These are phyloP conservation scores for Zoroaster sp. DNA, from an alignment of 53 echinoderm and acorn worm species.

Conservation along the genomic window DNA sequence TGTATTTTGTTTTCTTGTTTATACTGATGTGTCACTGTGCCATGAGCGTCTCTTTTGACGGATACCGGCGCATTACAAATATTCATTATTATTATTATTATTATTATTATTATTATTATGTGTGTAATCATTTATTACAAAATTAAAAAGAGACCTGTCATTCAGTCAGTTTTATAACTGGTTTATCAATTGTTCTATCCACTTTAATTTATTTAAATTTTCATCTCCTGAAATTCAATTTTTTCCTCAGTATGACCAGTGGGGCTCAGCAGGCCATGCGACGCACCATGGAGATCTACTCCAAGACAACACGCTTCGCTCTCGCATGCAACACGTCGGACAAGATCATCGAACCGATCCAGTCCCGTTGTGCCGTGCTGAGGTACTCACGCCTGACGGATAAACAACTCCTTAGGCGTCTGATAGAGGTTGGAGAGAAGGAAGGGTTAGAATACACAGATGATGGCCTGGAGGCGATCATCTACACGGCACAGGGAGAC, in stretches of 20 bases:
- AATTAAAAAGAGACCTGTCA: too few species aligned
- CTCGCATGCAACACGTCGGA: conserved; percentile 95
- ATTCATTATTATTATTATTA: too few species aligned
- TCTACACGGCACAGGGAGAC: conserved; percentile 97
- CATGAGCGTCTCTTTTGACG: too few species aligned
- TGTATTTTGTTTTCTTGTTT: too few species aligned
- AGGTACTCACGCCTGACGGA: conserved; percentile 92
- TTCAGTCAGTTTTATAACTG: too few species aligned
- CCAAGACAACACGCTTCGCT: conserved; percentile 98
- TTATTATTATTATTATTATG: too few species aligned
- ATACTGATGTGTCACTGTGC: too few species aligned
- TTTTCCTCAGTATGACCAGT: conserved; percentile 94
- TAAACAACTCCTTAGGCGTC: conserved; percentile 74
- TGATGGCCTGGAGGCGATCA: conserved; percentile 92
- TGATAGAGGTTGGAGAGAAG: conserved; percentile 78
- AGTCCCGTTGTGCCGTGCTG: conserved; percentile 93
- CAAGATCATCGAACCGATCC: conserved; percentile 98
- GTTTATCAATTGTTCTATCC: too few species aligned
- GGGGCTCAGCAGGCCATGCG: conserved; percentile 95
- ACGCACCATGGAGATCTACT: conserved; percentile 97
- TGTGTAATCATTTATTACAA: too few species aligned
- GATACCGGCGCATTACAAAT: too few species aligned
- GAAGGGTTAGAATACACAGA: conserved; percentile 77
- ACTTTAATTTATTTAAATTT: too few species aligned
- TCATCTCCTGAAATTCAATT: too few species aligned